phyloP scores from a whole-genome alignment of 1,140 invertebrate species.

The Colletes gigas region DNA sequence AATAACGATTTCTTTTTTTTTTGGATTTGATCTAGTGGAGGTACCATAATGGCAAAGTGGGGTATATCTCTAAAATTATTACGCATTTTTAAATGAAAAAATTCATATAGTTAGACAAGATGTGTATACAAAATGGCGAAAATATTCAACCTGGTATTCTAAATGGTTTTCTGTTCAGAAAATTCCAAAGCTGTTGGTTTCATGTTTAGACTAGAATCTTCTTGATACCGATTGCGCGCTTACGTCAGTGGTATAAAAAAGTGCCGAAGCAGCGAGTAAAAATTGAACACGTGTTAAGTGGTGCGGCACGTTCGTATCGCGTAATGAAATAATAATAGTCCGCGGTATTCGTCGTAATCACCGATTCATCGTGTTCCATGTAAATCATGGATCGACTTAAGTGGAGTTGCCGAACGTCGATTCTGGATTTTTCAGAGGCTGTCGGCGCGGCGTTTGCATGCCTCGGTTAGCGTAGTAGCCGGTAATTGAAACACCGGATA shows the following conservation, averaged over 20 bases:
- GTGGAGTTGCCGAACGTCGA: background rate
- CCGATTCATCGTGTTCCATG: conserved; percentile 19
- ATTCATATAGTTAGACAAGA: too few relatives aligned
- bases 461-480: background rate
- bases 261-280: conserved; percentile 19
- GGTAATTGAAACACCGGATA: conserved; percentile 45
- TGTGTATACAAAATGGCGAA: too few relatives aligned
- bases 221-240: background rate
- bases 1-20: too few relatives aligned
- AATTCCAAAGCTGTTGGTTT: too few relatives aligned
- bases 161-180: too few relatives aligned
- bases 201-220: too few relatives aligned
- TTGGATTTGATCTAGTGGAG: too few relatives aligned
- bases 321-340: conserved; percentile 43
- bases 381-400: conserved; percentile 11
- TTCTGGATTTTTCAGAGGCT: conserved; percentile 41
- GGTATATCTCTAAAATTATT: too few relatives aligned
- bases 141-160: too few relatives aligned
- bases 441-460: conserved; percentile 20
- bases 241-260: background rate
- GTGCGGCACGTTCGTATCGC: conserved; percentile 22
- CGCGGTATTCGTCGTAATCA: conserved; percentile 17
- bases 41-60: too few relatives aligned
- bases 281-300: conserved; percentile 20
- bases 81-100: too few relatives aligned